Base-by-base conservation (phyloP, 2,113 vertebrate genomes). In the Oreamnos americanus region DNA sequence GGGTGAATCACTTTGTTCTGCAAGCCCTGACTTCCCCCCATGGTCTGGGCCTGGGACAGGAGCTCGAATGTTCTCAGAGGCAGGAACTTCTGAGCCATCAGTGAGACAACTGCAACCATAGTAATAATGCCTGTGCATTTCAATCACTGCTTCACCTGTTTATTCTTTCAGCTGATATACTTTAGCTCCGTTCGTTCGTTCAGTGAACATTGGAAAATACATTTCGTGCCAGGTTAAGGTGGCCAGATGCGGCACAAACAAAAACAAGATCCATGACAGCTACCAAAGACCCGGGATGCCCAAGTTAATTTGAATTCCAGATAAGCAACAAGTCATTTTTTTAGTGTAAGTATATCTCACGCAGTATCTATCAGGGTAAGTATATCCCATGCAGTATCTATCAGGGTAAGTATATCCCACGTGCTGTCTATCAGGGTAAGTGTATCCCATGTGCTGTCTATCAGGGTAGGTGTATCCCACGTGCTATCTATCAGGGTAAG, bases 1-100 rank as follows among this genome's bases (percentile, higher is more conserved):
- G 88, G 45, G 39, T 97, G 95, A 97, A 86, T 98, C 98, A 97
- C 30, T 97, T 93, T 82, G 88, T 55, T 26, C 90, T 26, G 49
- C 58, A 83, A 53, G 64, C 39, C 83, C 53, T 5, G 2, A 82
- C 87, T 16, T 62, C 45, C 82, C 16, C 76, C 26, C 4, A 43
- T 2, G 2, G 28, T 55, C 78, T 39, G 55, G 82, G 53, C 76
- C 91, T 30, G 71, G 26, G 57, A 83, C 9, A 33, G 58, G 51
- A 36, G 36, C 14, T 21, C 43, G 90, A 62, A 84, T 51, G 74
- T 90, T 93, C 81, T 62, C 16, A 47, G 88, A 67, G 90, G 93
- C 88, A 92, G 51, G 87, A n/a, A n/a, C n/a, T 62, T 60, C 15
- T 55, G 78, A 91, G 64, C 67, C 51, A 3, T 39, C n/a, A 67